Evolutionary conservation across 2,888 invertebrate species (phyloP).

Genomic region (Aromia moschata): DNA sequence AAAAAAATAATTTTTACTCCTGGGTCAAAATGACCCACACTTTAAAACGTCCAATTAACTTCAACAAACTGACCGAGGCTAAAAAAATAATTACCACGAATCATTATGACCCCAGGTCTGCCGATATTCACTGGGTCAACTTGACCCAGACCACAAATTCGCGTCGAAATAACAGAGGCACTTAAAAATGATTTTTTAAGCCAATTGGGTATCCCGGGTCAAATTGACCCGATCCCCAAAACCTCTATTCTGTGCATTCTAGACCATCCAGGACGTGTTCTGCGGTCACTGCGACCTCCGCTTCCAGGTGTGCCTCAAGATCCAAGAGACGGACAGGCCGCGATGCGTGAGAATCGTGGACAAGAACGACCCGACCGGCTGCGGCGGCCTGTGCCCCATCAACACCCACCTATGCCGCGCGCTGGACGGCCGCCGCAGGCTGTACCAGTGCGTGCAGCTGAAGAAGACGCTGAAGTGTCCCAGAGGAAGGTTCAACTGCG

Average conservation of each 20-base stretch:
- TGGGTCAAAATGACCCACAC: too few species aligned
- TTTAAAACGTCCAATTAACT: too few species aligned
- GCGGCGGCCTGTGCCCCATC: slow-evolving; percentile 72
- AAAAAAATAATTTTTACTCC: too few species aligned
- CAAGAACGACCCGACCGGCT: slow-evolving; percentile 65
- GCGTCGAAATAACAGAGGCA: too few species aligned
- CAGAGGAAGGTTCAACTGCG: slow-evolving; percentile 75
- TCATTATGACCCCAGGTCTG: too few species aligned
- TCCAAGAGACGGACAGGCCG: slow-evolving; percentile 49
- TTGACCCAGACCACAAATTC: too few species aligned
- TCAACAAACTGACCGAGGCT: too few species aligned
- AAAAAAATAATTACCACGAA: too few species aligned
- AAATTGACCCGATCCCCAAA: too few species aligned
- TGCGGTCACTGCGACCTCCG: neutral
- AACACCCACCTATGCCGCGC: slow-evolving; percentile 73
- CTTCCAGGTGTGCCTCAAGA: slow-evolving; percentile 54
- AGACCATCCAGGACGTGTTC: neutral
- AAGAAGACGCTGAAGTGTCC: slow-evolving; percentile 70
- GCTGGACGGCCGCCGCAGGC: slow-evolving; percentile 65
- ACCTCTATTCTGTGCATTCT: neutral
- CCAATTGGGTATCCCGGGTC: too few species aligned
- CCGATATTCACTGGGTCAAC: too few species aligned
- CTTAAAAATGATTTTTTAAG: too few species aligned
- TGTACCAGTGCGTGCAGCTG: slow-evolving; percentile 68
- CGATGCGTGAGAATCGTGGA: slow-evolving; percentile 53